Conservation (phyloP, 2,113 vertebrate species). For the Vombatus ursinus region DNA sequence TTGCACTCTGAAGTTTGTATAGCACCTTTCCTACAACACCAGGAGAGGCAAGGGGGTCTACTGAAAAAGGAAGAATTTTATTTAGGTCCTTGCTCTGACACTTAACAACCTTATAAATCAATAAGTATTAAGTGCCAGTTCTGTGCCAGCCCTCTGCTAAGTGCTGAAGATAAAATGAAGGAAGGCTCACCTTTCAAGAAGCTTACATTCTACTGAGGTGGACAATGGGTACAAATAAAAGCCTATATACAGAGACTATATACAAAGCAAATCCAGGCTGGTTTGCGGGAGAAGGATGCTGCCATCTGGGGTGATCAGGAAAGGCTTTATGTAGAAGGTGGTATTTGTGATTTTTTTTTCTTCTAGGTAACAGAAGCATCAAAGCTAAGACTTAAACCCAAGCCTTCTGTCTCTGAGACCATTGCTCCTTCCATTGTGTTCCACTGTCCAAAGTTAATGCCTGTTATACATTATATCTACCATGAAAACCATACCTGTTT, state of each 20-base stretch:
- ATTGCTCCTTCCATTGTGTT: not conserved
- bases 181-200: no score
- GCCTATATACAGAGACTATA: not conserved
- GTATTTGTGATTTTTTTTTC: not conserved
- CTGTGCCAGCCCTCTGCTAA: not conserved
- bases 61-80: no score
- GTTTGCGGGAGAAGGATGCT: not conserved
- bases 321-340: not conserved
- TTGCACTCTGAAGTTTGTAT: not conserved
- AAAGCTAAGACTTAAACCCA: not conserved
- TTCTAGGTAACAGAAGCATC: not conserved
- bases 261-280: not conserved
- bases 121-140: not conserved
- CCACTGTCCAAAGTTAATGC: not conserved
- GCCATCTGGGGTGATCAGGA: not conserved
- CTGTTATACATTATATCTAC: not conserved
- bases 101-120: not conserved
- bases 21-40: not conserved
- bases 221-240: not conserved
- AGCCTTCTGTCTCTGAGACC: not conserved
- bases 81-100: no score
- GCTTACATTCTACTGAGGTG: not conserved
- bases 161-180: no score
- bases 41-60: not conserved
- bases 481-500: not conserved